Evolutionary conservation across 1,140 invertebrate species (phyloP).

Genomic region (Hydropsyche tenuis): DNA sequence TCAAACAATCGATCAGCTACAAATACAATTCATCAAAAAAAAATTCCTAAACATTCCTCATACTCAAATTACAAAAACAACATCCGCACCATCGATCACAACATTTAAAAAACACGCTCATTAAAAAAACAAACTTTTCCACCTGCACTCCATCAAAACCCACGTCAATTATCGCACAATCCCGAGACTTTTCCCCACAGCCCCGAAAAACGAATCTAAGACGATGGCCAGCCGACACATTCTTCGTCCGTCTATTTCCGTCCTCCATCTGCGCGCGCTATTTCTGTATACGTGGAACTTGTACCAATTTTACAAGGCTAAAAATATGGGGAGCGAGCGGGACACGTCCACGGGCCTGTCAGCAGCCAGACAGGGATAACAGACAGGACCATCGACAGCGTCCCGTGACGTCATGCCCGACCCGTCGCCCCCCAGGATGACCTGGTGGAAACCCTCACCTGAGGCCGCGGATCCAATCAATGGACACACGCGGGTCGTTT

Average conservation of each 20-base stretch:
- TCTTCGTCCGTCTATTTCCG: constrained; percentile 39
- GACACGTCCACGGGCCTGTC: constrained; percentile 1
- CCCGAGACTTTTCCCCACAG: too few relatives aligned
- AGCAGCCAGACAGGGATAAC: neutral
- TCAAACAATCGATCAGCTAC: too few relatives aligned
- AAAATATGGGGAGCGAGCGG: constrained; percentile 39
- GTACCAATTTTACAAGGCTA: constrained; percentile 40
- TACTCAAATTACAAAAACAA: too few relatives aligned
- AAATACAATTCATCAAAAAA: too few relatives aligned
- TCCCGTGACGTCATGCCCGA: constrained; percentile 31
- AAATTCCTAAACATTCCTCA: too few relatives aligned
- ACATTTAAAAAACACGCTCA: too few relatives aligned
- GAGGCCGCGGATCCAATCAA: constrained; percentile 27
- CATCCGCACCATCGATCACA: too few relatives aligned
- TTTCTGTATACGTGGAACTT: constrained; percentile 42
- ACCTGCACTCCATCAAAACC: too few relatives aligned
- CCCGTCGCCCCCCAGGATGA: neutral
- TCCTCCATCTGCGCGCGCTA: constrained; percentile 38
- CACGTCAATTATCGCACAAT: too few relatives aligned
- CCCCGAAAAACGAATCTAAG: neutral
- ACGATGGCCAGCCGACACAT: neutral
- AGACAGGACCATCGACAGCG: constrained; percentile 20
- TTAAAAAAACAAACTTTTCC: too few relatives aligned
- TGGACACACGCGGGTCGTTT: constrained; percentile 3
- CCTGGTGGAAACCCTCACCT: neutral